Conservation (phyloP, 2,888 invertebrate genomes). For the Barypeithes pellucidus region DNA sequence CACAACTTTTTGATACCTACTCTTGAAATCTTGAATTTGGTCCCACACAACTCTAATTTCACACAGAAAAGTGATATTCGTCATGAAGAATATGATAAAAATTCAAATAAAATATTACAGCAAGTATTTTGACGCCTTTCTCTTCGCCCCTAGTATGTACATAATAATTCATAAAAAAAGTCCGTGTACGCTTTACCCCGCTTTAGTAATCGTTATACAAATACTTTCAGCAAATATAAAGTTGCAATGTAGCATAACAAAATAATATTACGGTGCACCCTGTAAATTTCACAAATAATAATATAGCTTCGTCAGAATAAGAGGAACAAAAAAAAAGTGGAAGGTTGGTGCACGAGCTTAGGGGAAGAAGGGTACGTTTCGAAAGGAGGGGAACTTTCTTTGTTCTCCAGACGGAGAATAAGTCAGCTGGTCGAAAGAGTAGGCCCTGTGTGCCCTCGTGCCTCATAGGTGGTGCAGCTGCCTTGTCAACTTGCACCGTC, state of each 20-base stretch:
- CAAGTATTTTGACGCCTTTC: no score
- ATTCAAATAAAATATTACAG: no score
- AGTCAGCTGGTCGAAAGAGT: constrained; percentile 69
- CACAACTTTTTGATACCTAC: no score
- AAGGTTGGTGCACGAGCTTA: constrained; percentile 59
- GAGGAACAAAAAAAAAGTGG: constrained; percentile 60
- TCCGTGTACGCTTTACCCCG: no score
- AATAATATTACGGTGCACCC: constrained; percentile 42
- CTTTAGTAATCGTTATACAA: neutral
- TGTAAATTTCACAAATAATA: constrained; percentile 43
- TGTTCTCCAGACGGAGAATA: constrained; percentile 69
- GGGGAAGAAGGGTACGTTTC: constrained; percentile 61
- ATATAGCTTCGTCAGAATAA: constrained; percentile 36
- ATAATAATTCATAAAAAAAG: no score
- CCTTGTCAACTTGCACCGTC: constrained; percentile 58
- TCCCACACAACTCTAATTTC: no score
- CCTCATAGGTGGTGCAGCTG: constrained; percentile 62
- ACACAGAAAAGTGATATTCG: no score
- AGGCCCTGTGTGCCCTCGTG: constrained; percentile 57
- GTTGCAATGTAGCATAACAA: neutral
- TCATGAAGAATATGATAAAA: no score
- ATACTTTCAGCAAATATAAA: neutral
- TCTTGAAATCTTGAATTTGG: no score
- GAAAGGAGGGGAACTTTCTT: constrained; percentile 66
- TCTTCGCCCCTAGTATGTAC: no score